These are phyloP conservation scores for Aelia acuminata DNA, from an alignment of 2,888 invertebrate genomes.

Conservation along the genomic window DNA sequence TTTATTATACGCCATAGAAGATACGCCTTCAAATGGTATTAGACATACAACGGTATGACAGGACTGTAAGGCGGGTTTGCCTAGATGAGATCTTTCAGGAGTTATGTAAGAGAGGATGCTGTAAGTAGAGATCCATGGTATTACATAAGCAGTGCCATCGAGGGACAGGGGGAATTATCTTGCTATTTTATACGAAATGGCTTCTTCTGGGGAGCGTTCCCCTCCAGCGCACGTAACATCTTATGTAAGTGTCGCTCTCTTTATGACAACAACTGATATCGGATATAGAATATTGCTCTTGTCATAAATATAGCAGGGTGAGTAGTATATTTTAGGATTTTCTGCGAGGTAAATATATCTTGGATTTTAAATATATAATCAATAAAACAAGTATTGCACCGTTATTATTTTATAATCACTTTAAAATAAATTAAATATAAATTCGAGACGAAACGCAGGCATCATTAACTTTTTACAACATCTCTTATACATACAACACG, in stretches of 20 bases:
- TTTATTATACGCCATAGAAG: no score
- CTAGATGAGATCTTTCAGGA: background rate
- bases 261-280: background rate
- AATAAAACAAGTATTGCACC: no score
- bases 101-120: slow-evolving; percentile 29
- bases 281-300: background rate
- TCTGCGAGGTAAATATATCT: no score
- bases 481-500: no score
- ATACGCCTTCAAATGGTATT: background rate
- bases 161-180: background rate
- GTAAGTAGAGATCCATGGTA: background rate
- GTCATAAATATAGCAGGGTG: background rate
- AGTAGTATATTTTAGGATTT: background rate
- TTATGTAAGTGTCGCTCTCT: background rate
- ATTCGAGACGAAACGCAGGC: no score
- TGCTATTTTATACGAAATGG: background rate
- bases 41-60: background rate
- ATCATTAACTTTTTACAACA: no score
- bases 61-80: background rate
- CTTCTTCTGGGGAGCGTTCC: background rate
- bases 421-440: no score
- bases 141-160: background rate
- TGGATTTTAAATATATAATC: no score
- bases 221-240: slow-evolving; percentile 37
- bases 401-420: no score